Percentiles rank a stretch among this genome's conserved stretches.
phyloP scores from a whole-genome alignment of 2,797 vertebrate genomes.

The Podargus strigoides region DNA sequence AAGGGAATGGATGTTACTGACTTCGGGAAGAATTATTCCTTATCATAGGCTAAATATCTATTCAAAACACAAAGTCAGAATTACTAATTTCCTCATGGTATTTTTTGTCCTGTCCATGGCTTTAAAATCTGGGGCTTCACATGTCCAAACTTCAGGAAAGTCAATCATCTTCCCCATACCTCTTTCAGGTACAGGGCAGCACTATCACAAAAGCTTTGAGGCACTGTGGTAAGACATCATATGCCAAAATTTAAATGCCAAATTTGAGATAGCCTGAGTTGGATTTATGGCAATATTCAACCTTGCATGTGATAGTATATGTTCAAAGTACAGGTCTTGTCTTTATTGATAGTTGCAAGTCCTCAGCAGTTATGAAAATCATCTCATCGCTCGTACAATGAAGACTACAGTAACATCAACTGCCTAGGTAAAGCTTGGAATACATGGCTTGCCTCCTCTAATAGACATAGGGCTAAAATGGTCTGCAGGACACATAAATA shows the following conservation, averaged over 20 bases:
- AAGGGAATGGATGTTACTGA: neutral
- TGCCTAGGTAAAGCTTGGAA: neutral
- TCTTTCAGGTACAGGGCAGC: neutral
- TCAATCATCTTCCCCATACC: neutral
- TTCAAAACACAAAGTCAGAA: neutral
- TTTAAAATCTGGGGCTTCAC: neutral
- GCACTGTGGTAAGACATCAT: neutral
- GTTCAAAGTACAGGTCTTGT: neutral
- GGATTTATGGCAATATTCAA: neutral
- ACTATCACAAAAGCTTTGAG: neutral
- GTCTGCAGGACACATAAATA: neutral
- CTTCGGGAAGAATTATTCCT: neutral
- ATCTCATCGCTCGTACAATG: neutral
- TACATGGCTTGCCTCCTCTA: neutral
- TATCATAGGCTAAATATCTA: neutral
- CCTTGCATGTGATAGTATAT: neutral
- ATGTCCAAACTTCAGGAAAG: neutral
- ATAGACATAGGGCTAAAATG: neutral
- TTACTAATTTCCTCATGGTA: neutral
- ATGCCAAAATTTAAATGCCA: neutral
- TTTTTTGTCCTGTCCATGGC: neutral
- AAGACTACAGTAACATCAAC: neutral
- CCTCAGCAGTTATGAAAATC: neutral
- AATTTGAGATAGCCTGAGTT: neutral
- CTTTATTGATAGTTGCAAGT: neutral